These are phyloP conservation scores for Epicauta chinensis DNA, from an alignment of 1,140 invertebrate species.

Conservation along the genomic window DNA sequence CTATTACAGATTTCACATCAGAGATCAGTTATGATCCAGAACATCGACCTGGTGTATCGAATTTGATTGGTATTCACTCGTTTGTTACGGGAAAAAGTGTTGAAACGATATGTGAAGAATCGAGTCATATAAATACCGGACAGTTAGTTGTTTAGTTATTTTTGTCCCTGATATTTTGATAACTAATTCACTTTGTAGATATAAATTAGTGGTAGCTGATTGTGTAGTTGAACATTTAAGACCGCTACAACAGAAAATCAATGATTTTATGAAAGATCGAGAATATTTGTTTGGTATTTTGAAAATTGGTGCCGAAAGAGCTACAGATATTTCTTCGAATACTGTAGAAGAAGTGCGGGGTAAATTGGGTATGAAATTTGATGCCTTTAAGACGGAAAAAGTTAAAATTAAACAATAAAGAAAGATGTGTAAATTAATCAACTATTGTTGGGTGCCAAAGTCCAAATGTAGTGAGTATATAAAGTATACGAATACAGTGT, in stretches of 20 bases:
- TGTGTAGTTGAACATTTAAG: constrained; percentile 62
- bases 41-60: constrained; percentile 77
- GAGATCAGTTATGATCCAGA: constrained; percentile 71
- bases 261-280: constrained; percentile 53
- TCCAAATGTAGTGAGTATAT: too few relatives aligned
- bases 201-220: constrained; percentile 72
- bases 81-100: constrained; percentile 61
- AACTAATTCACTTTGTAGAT: constrained; percentile 46
- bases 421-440: too few relatives aligned
- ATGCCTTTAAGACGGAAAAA: constrained; percentile 3
- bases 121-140: constrained; percentile 67
- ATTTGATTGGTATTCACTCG: constrained; percentile 82
- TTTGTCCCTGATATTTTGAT: constrained; percentile 9
- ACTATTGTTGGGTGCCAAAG: too few relatives aligned
- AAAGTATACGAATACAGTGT: too few relatives aligned
- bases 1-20: constrained; percentile 86
- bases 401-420: constrained; percentile 5
- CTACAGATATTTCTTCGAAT: constrained; percentile 56
- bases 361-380: constrained; percentile 52
- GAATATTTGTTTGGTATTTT: constrained; percentile 63
- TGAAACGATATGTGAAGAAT: constrained; percentile 67
- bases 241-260: constrained; percentile 63
- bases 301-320: constrained; percentile 61
- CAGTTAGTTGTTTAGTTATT: constrained; percentile 44
- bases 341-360: constrained; percentile 64